Percentiles rank a stretch among this genome's conserved stretches.
These are phyloP conservation scores for Spatulosminthurus flaviceps DNA, from an alignment of 2,888 invertebrate genomes.

Conservation along the genomic window DNA sequence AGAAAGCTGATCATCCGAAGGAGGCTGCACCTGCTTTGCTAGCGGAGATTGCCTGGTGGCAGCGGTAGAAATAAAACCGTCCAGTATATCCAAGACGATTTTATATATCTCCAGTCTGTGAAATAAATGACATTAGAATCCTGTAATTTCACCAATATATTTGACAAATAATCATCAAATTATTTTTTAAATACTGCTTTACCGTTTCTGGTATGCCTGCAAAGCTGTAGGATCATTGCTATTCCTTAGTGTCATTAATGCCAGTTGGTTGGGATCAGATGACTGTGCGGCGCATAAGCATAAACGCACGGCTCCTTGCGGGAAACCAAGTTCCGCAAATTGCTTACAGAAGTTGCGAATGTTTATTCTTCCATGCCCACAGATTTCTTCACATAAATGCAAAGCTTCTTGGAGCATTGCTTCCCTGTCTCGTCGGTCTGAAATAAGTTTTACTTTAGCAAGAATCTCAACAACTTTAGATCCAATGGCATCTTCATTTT, in stretches of 20 bases:
- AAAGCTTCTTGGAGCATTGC: conserved; percentile 60
- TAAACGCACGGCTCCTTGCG: conserved; percentile 60
- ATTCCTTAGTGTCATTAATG: conserved; percentile 53
- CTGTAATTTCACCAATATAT: background rate
- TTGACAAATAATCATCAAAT: too few species aligned
- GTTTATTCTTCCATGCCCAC: conserved; percentile 60
- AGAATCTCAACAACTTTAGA: conserved; percentile 77
- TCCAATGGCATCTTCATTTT: conserved; percentile 93
- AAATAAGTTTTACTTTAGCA: conserved; percentile 57
- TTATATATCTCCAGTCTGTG: conserved; percentile 59
- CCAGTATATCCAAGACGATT: conserved; percentile 61
- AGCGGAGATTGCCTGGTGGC: conserved; percentile 56
- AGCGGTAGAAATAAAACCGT: conserved; percentile 54
- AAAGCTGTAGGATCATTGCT: conserved; percentile 46
- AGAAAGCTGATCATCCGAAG: conserved; percentile 50
- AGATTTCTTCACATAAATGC: conserved; percentile 61
- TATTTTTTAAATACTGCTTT: background rate
- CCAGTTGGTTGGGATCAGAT: conserved; percentile 60
- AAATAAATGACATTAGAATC: background rate
- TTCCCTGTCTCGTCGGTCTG: conserved; percentile 57
- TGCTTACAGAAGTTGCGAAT: conserved; percentile 61
- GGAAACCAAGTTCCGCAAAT: conserved; percentile 62
- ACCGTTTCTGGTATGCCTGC: conserved; percentile 59
- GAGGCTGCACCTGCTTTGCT: conserved; percentile 3
- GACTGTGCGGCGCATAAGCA: conserved; percentile 59